Evolutionary conservation across 2,888 invertebrate species (phyloP).

Genomic region (Lithophane semibrunnea): DNA sequence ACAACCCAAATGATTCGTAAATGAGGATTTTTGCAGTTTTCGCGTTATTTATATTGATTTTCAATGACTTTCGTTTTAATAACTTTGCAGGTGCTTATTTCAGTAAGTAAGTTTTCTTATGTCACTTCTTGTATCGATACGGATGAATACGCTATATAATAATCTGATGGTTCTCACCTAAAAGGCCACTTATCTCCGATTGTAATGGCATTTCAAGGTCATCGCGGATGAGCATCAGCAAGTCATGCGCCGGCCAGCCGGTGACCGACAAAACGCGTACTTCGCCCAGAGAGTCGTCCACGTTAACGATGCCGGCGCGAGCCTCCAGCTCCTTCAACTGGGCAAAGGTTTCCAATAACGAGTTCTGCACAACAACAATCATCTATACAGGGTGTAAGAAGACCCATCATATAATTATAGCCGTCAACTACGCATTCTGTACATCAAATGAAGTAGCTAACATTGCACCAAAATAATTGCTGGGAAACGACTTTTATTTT

Average conservation of each 20-base stretch:
- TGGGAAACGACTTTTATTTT: too few species aligned
- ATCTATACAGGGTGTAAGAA: background rate
- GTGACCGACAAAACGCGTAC: conserved; percentile 83
- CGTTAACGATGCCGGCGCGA: conserved; percentile 70
- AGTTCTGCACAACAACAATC: conserved; percentile 72
- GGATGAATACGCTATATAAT: too few species aligned
- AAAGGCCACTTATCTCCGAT: conserved; percentile 76
- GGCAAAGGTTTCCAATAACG: conserved; percentile 80
- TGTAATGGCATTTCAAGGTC: conserved; percentile 73
- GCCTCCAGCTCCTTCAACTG: conserved; percentile 81
- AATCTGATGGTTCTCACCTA: conserved; percentile 72
- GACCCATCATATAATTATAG: too few species aligned
- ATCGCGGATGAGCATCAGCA: conserved; percentile 79
- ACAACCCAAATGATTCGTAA: background rate
- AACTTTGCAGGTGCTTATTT: background rate
- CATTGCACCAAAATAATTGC: too few species aligned
- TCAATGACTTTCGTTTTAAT: conserved; percentile 2
- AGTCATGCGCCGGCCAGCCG: conserved; percentile 83
- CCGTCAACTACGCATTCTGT: too few species aligned
- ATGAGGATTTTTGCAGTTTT: background rate
- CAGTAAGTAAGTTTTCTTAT: background rate
- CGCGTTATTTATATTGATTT: background rate
- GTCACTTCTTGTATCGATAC: background rate
- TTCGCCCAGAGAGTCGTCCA: conserved; percentile 78
- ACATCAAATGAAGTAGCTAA: too few species aligned